Evolutionary conservation across 2,888 invertebrate species (phyloP), one percentile per base, ranked within the genome.

Genomic region (Sesamia inferens): DNA sequence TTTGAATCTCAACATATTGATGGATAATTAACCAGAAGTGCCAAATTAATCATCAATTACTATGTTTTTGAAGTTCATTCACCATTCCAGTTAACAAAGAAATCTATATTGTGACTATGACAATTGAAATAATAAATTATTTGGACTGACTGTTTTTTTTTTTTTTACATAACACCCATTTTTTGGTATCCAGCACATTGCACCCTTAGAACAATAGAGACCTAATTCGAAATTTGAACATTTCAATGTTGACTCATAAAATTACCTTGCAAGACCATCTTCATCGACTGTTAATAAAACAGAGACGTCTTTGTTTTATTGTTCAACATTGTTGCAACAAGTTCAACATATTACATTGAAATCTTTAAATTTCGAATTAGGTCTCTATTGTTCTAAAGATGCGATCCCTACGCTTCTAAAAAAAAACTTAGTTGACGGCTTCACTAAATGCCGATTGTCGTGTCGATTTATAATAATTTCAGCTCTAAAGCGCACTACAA

Each of bases 41-140:
- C 96, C 95, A 96, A 96, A 95, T 91, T 92, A 88, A 89, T 89
- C 84, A 88, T 88, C 89, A 87, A 87, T 84, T 85, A 86, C 89
- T 90, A 88, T 88, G 86, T 91, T 89, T 89, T 85, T 78, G 85
- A 87, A 85, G 88, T 88, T 88, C 88, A 88, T 90, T 91, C 92
- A 92, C 89, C 95, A 96, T 96, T 96, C 96, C 96, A 94, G 92
- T 92, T 92, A 90, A 90, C 87, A 90, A 91, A 88, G 69, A 77
- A 79, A 76, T 86, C 90, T 90, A 88, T 90, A 90, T 90, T 92
- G 90, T 92, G 91, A 93, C 88, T 91, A 87, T 88, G 84, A 87
- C 85, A 87, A 90, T 89, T 92, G 88, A 91, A 92, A 90, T 92
- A 92, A 90, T 92, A 92, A 93, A 95, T 93, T 92, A 93, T 95